Conservation (phyloP, 2,797 vertebrate genomes). For the Squalus acanthias region DNA sequence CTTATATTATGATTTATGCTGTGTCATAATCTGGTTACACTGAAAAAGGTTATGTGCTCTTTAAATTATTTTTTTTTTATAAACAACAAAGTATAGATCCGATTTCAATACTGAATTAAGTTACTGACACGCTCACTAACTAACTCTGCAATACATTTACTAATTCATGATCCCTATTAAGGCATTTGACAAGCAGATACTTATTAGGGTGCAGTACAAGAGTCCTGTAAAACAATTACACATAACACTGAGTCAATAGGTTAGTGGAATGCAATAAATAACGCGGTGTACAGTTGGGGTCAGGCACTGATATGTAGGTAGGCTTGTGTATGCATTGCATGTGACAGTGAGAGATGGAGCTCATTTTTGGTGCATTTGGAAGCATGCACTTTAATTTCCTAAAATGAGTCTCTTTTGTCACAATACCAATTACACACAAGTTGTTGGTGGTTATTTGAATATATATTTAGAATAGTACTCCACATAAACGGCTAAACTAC, state of each 20-base stretch:
- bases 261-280: conserved; percentile 34
- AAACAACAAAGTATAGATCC: not conserved
- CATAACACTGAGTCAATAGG: conserved; percentile 33
- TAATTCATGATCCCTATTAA: conserved; percentile 36
- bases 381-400: not conserved
- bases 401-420: conserved; percentile 28
- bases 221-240: conserved; percentile 38
- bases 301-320: not conserved
- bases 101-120: conserved; percentile 7
- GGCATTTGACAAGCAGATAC: conserved; percentile 31
- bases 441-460: not conserved
- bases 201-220: conserved; percentile 18
- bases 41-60: not conserved
- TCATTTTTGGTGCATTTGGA: conserved; percentile 18
- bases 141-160: not conserved
- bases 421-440: not conserved
- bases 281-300: not conserved
- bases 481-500: not conserved
- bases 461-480: not conserved
- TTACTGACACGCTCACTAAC: not conserved
- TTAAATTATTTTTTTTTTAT: not conserved
- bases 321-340: not conserved
- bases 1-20: not conserved
- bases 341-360: conserved; percentile 17
- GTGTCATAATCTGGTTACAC: not conserved